Conservation (phyloP, 2,888 invertebrate genomes). For the Laspeyria flexula region DNA sequence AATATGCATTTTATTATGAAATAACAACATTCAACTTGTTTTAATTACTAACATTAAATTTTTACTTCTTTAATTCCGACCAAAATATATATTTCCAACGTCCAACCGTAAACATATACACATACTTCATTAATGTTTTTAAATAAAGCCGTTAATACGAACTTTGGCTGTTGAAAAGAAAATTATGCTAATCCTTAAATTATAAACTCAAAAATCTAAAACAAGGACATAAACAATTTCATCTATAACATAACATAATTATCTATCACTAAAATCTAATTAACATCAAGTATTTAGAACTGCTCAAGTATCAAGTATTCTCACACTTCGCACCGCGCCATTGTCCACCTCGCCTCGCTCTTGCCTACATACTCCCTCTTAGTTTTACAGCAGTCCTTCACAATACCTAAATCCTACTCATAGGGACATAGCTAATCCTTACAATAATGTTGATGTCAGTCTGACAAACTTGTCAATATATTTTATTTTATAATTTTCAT, state of each 20-base stretch:
- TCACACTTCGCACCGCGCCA: slow-evolving; percentile 17
- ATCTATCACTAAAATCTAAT: slow-evolving; percentile 58
- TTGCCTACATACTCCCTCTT: slow-evolving; percentile 13
- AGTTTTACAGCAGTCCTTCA: slow-evolving; percentile 37
- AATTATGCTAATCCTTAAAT: slow-evolving; percentile 54
- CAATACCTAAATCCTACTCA: slow-evolving; percentile 25
- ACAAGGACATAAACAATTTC: slow-evolving; percentile 79
- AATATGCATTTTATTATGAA: slow-evolving; percentile 18
- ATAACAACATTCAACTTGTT: slow-evolving; percentile 23
- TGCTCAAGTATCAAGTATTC: slow-evolving; percentile 27
- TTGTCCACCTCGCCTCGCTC: neutral
- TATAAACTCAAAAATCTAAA: slow-evolving; percentile 75
- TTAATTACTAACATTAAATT: slow-evolving; percentile 29
- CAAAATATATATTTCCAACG: slow-evolving; percentile 6
- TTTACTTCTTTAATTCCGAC: slow-evolving; percentile 1
- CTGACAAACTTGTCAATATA: slow-evolving; percentile 33
- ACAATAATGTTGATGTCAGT: slow-evolving; percentile 44
- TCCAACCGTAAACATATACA: slow-evolving; percentile 6
- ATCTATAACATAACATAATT: slow-evolving; percentile 70
- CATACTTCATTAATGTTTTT: slow-evolving; percentile 17
- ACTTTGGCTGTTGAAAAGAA: slow-evolving; percentile 70
- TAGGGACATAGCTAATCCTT: slow-evolving; percentile 17
- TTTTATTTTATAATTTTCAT: slow-evolving; percentile 13
- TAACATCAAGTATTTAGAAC: slow-evolving; percentile 39
- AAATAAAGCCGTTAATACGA: slow-evolving; percentile 43